A percentile compares a stretch with the other conserved stretches of the same genome.
phyloP scores from a whole-genome alignment of 1,140 invertebrate genomes.

The Cotesia typhae region DNA sequence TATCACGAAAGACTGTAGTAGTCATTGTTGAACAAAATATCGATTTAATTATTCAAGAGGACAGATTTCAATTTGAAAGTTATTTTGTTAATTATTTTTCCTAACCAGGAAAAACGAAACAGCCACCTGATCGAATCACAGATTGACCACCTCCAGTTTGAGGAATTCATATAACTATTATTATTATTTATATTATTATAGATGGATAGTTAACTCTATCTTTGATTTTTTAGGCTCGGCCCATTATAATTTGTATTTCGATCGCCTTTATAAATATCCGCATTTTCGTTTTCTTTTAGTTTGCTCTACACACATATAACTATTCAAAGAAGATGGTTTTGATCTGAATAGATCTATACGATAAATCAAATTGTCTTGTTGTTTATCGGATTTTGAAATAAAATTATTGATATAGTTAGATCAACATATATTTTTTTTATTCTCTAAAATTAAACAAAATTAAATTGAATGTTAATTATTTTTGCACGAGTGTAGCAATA shows the following conservation, averaged over 20 bases:
- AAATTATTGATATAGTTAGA: too few relatives aligned
- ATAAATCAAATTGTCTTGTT: too few relatives aligned
- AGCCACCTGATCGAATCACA: constrained; percentile 61
- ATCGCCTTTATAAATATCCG: constrained; percentile 34
- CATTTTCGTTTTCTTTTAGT: constrained; percentile 6
- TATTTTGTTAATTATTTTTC: constrained; percentile 11
- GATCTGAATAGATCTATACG: too few relatives aligned
- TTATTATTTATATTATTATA: constrained; percentile 14
- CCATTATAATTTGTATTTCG: constrained; percentile 51
- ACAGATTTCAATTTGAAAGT: background rate
- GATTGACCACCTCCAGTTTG: constrained; percentile 55
- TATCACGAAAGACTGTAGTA: too few relatives aligned
- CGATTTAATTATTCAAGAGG: too few relatives aligned
- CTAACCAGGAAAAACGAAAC: constrained; percentile 24
- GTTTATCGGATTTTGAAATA: too few relatives aligned
- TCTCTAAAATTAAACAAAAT: too few relatives aligned
- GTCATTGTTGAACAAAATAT: too few relatives aligned
- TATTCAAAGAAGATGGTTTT: background rate
- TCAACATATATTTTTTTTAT: too few relatives aligned
- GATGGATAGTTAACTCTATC: constrained; percentile 54
- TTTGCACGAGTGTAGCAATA: too few relatives aligned
- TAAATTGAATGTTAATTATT: too few relatives aligned
- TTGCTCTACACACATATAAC: background rate
- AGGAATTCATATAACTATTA: constrained; percentile 51
- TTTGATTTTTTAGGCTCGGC: constrained; percentile 64